Evolutionary conservation across 2,888 invertebrate genomes (phyloP).

Genomic region (Dromius quadrimaculatus): DNA sequence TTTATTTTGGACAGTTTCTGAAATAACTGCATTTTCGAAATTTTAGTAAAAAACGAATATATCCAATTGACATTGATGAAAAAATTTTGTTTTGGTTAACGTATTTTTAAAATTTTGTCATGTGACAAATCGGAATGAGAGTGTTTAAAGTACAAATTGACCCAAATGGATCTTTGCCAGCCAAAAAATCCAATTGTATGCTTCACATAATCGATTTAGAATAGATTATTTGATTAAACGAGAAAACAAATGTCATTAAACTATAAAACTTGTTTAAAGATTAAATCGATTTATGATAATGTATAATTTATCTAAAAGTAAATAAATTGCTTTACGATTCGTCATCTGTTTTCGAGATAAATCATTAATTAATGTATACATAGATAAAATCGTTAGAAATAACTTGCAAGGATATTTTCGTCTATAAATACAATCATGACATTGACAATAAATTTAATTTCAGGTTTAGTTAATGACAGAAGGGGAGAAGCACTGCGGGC

Average conservation of each 20-base stretch:
- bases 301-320: conserved; percentile 2
- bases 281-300: background rate
- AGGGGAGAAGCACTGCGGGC: conserved; percentile 74
- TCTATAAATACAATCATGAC: conserved; percentile 23
- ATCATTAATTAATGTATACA: background rate
- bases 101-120: conserved; percentile 13
- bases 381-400: background rate
- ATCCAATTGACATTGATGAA: too few relatives aligned
- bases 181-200: background rate
- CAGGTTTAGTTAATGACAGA: conserved; percentile 64
- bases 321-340: conserved; percentile 19
- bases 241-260: conserved; percentile 22
- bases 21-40: too few relatives aligned
- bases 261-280: conserved; percentile 25
- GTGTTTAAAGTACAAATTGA: conserved; percentile 13
- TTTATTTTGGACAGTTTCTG: too few relatives aligned
- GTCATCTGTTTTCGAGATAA: conserved; percentile 6
- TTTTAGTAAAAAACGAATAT: too few relatives aligned
- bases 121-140: background rate
- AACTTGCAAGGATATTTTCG: conserved; percentile 2
- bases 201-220: background rate
- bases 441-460: conserved; percentile 38
- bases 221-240: conserved; percentile 7
- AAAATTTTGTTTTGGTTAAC: too few relatives aligned
- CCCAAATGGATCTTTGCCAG: conserved; percentile 14